Evolutionary conservation across 1,140 invertebrate genomes (phyloP), one percentile per base, ranked within the genome.

Genomic region (Harpegnathos saltator): DNA sequence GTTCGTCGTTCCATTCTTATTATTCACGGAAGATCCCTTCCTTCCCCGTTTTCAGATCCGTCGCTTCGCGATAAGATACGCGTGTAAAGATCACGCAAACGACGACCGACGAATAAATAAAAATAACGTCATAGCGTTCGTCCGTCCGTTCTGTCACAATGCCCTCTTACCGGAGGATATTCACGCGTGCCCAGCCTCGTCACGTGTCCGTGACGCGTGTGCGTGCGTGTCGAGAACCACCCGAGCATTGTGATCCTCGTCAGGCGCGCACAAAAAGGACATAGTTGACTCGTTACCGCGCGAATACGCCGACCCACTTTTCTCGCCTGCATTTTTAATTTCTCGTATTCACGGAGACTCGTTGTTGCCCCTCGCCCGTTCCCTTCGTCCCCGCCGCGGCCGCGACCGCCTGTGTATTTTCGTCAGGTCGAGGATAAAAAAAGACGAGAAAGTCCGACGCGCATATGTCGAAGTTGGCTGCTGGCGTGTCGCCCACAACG

Each of bases 211-310:
- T 44, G 38, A 44, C 38, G 69, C 87, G 26, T n/a, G 66, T 77
- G 71, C 1, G 26, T 63, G 84, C 82, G 75, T 84, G 84, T 85
- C 15, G 11, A n/a, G n/a, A 71, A 58, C 17, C 24, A 24, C 38
- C 87, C 80, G 29, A 85, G 85, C 84, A 90, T 90, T 88, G 82
- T 90, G 82, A 89, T 86, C 85, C 83, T 89, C 75, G 85, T 89
- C 83, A 82, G 69, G 33, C 74, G 52, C 83, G 81, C 50, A 85
- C 85, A 74, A 88, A 90, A 89, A 78, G 29, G 65, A 85, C 72
- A 48, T 77, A 86, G 84, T 82, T 73, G 80, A 89, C 84, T 87
- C 72, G 61, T 82, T 82, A 58, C 9, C 24, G 24, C 33, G 7
- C 44, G 58, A 73, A 9, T 44, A 44, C 9, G 50, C 3, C 26